phyloP scores from a whole-genome alignment of 2,113 vertebrate genomes.

The Rutilus rutilus region DNA sequence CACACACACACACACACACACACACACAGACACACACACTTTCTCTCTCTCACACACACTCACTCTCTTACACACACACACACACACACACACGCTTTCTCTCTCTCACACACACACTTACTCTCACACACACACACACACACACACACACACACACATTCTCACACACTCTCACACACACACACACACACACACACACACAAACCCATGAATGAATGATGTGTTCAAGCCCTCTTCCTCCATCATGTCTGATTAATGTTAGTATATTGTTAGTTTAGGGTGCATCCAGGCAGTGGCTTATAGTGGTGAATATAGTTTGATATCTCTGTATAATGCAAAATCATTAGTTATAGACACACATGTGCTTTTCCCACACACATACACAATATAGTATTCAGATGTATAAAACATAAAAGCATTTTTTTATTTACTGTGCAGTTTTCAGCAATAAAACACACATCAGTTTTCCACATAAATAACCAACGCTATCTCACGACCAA shows the following conservation, averaged over 20 bases:
- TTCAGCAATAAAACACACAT: not conserved
- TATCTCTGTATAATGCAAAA: not conserved
- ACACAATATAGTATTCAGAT: not conserved
- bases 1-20: slow-evolving; percentile 33
- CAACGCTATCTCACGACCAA: too few relatives aligned
- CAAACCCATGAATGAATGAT: not conserved
- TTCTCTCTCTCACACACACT: not conserved
- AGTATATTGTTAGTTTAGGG: not conserved
- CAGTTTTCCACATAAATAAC: not conserved
- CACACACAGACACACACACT: not conserved
- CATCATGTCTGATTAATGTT: not conserved
- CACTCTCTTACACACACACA: not conserved
- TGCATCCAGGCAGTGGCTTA: not conserved
- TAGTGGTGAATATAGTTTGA: not conserved
- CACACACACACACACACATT: not conserved
- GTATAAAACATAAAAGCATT: not conserved
- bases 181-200: not conserved
- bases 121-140: not conserved
- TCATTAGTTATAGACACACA: slow-evolving; percentile 1
- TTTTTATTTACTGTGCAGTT: not conserved
- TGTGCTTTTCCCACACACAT: not conserved
- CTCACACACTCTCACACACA: not conserved
- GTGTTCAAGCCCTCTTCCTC: not conserved
- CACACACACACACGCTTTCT: not conserved
- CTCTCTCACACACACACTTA: not conserved